phyloP scores from a whole-genome alignment of 2,888 invertebrate species.

The Dascillus cervinus region DNA sequence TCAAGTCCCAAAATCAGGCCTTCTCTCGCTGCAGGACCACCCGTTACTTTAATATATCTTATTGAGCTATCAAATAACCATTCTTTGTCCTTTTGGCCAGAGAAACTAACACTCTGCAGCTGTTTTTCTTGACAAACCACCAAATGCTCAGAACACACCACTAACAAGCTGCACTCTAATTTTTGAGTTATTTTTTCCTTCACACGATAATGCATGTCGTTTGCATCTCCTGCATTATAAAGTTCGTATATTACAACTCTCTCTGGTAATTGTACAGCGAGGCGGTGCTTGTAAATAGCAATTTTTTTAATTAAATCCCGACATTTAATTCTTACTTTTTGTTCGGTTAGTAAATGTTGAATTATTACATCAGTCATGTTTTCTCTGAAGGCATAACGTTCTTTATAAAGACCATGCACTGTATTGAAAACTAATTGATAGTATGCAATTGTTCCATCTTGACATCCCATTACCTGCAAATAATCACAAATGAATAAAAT shows the following conservation, averaged over 20 bases:
- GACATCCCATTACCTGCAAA: conserved; percentile 73
- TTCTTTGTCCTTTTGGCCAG: conserved; percentile 51
- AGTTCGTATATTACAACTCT: conserved; percentile 91
- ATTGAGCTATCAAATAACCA: conserved; percentile 83
- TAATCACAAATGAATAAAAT: conserved; percentile 6
- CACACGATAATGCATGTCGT: conserved; percentile 82
- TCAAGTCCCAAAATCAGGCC: conserved; percentile 85
- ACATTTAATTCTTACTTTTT: conserved; percentile 91
- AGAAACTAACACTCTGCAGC: conserved; percentile 63
- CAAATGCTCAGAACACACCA: conserved; percentile 75
- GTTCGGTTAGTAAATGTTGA: conserved; percentile 79
- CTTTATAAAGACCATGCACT: conserved; percentile 92
- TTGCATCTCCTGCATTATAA: conserved; percentile 67
- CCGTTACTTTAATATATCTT: conserved; percentile 80
- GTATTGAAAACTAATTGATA: conserved; percentile 90
- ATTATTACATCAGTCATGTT: conserved; percentile 99
- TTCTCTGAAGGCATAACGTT: conserved; percentile 89
- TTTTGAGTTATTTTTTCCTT: conserved; percentile 86
- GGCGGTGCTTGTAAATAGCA: conserved; percentile 81
- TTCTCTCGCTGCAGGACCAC: conserved; percentile 79
- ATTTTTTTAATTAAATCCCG: conserved; percentile 95
- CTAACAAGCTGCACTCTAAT: conserved; percentile 78
- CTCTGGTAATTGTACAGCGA: conserved; percentile 93
- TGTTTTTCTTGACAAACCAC: conserved; percentile 81
- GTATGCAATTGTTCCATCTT: conserved; percentile 92